These are phyloP conservation scores for Ammodytes dubius DNA, from an alignment of 2,113 vertebrate species.

Conservation along the genomic window DNA sequence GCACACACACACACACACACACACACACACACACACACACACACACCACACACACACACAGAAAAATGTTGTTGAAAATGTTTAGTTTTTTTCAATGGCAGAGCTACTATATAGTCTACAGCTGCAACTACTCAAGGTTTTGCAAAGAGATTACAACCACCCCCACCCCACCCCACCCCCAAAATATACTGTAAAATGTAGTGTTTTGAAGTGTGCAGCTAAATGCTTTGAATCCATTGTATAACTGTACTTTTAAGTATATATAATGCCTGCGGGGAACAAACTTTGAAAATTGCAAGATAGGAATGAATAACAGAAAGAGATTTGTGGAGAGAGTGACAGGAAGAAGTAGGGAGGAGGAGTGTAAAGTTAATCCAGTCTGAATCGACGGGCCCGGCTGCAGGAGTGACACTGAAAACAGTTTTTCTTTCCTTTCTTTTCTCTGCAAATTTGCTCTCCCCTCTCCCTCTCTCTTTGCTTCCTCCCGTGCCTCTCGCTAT, in stretches of 20 bases:
- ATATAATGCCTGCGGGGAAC: slow-evolving; percentile 41
- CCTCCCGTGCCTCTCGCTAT: slow-evolving; percentile 83
- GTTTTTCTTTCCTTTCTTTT: slow-evolving; percentile 83
- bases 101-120: background rate
- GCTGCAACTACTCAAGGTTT: background rate
- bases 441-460: slow-evolving; percentile 81
- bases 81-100: background rate
- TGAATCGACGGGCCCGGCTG: slow-evolving; percentile 78
- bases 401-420: slow-evolving; percentile 83
- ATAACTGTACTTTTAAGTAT: slow-evolving; percentile 26
- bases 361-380: slow-evolving; percentile 84
- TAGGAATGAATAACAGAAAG: slow-evolving; percentile 44
- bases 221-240: slow-evolving; percentile 28
- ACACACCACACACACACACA: no score
- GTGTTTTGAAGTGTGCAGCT: slow-evolving; percentile 4
- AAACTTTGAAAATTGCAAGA: slow-evolving; percentile 51
- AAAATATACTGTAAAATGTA: background rate
- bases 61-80: background rate
- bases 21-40: slow-evolving; percentile 35
- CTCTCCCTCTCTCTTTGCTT: slow-evolving; percentile 78
- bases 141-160: background rate
- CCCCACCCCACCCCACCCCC: no score
- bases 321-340: slow-evolving; percentile 52
- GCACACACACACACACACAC: slow-evolving; percentile 48
- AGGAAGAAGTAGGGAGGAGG: slow-evolving; percentile 62